Base-by-base conservation (phyloP, 1,140 invertebrate species). In the Lepidurus arcticus region DNA sequence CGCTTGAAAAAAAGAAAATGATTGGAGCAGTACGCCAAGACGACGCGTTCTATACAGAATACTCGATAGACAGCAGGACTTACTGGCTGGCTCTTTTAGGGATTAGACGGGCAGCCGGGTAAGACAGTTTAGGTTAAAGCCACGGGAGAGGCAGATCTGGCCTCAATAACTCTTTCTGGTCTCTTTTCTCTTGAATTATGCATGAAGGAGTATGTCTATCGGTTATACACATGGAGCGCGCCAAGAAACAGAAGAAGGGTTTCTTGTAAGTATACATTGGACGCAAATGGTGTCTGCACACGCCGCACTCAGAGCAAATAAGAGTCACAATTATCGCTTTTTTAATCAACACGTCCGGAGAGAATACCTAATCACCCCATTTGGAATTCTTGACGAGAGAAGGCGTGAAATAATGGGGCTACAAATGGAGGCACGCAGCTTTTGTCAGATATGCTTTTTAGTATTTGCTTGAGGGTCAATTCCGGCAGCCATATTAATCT, bases 41-140 rank as follows among this genome's bases (percentile, higher is more conserved):
- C 47, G 53, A 65, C 53, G 53, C 13, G 53, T n/a, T 65, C 53
- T 1, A 65, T 65, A n/a, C 53, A 65, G 53, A 65, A 65, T 65
- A 65, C 53, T 65, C 53, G 53, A 65, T 65, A 65, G 53, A 65
- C 53, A 65, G 53, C 53, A 65, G 21, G 53, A 65, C 53, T 65
- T 65, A 65, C 8, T 65, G 53, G 21, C 53, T 65, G 16, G 53
- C 16, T 21, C 53, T 65, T 65, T 65, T 21, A 65, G 21, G 53
- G 53, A 65, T 65, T 65, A 65, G 53, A 65, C 21, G 53, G 13
- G 53, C 53, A 65, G 53, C 13, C 53, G 21, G 53, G 53, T 1
- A 65, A 65, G 53, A 65, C 53, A 65, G 21, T 65, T 10, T 65
- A 65, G 53, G 53, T 65, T 65, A 65, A 65, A 65, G 53, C 53